Evolutionary conservation across 2,888 invertebrate genomes (phyloP).

Genomic region (Caprella mutica): DNA sequence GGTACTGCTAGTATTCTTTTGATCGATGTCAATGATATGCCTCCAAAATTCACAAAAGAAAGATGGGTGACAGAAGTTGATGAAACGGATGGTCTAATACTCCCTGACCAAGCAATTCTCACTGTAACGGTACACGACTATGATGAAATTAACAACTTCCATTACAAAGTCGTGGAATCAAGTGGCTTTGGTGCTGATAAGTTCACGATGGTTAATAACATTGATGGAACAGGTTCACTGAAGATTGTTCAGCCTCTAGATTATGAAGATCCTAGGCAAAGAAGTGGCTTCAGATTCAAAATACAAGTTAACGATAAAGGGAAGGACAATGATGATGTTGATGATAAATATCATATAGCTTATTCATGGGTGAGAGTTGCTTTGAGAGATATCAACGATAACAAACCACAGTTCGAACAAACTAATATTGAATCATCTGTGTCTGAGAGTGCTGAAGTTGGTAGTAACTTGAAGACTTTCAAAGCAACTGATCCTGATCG

Average conservation of each 20-base stretch:
- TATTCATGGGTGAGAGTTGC: conserved; percentile 91
- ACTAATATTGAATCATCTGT: conserved; percentile 77
- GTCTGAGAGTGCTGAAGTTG: conserved; percentile 81
- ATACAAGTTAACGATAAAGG: conserved; percentile 53
- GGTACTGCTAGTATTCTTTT: conserved; percentile 91
- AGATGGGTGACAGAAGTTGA: conserved; percentile 94
- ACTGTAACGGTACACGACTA: conserved; percentile 92
- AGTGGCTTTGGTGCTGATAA: conserved; percentile 91
- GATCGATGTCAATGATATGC: conserved; percentile 97
- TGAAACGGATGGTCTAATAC: conserved; percentile 81
- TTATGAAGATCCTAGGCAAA: conserved; percentile 86
- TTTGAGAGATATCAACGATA: conserved; percentile 83
- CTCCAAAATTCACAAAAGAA: conserved; percentile 89
- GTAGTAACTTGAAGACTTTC: conserved; percentile 82
- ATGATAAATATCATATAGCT: conserved; percentile 93
- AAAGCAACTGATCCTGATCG: conserved; percentile 92
- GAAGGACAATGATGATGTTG: conserved; percentile 89
- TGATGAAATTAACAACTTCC: conserved; percentile 91
- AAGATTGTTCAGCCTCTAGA: conserved; percentile 92
- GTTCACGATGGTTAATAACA: conserved; percentile 91
- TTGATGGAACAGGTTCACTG: conserved; percentile 85
- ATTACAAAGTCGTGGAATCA: conserved; percentile 81
- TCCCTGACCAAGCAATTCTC: conserved; percentile 85
- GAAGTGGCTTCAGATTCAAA: conserved; percentile 86
- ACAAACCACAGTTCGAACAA: conserved; percentile 85